Percentiles rank a stretch among this genome's conserved stretches.
These are phyloP conservation scores for Polyommatus iphigenia DNA, from an alignment of 2,888 invertebrate genomes.

Conservation along the genomic window DNA sequence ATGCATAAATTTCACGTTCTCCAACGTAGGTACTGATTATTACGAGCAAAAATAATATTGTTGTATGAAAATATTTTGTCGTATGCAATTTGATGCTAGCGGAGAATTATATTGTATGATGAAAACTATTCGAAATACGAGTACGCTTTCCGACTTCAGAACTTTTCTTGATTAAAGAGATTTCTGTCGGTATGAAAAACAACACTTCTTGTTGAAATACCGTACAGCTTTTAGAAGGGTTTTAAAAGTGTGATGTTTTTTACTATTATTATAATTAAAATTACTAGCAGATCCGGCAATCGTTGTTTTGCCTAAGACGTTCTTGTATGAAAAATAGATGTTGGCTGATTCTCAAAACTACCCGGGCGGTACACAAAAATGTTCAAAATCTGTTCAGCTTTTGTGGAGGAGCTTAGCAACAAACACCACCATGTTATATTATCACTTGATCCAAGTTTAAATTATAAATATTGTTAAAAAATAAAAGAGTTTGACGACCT, in stretches of 20 bases:
- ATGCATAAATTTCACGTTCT: not conserved
- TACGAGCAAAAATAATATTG: not conserved
- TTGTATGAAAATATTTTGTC: not conserved
- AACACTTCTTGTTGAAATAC: slow-evolving; percentile 9
- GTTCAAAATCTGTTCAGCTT: too few relatives aligned
- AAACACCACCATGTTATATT: too few relatives aligned
- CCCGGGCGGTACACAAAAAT: too few relatives aligned
- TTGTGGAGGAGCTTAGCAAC: too few relatives aligned
- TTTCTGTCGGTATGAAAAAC: not conserved
- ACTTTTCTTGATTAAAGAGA: slow-evolving; percentile 30
- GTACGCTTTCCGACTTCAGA: slow-evolving; percentile 6
- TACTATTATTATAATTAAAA: too few relatives aligned
- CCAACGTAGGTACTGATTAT: not conserved
- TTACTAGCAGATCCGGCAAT: too few relatives aligned
- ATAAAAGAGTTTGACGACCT: too few relatives aligned
- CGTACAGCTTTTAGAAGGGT: not conserved
- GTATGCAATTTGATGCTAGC: slow-evolving; percentile 9
- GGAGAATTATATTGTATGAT: slow-evolving; percentile 7
- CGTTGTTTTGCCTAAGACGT: too few relatives aligned
- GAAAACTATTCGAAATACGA: slow-evolving; percentile 19
- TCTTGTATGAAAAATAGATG: too few relatives aligned
- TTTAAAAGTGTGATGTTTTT: not conserved
- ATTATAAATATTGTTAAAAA: too few relatives aligned
- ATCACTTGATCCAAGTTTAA: too few relatives aligned
- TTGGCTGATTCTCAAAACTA: too few relatives aligned